Evolutionary conservation across 2,888 invertebrate genomes (phyloP).

Genomic region (Sminthurides aquaticus): DNA sequence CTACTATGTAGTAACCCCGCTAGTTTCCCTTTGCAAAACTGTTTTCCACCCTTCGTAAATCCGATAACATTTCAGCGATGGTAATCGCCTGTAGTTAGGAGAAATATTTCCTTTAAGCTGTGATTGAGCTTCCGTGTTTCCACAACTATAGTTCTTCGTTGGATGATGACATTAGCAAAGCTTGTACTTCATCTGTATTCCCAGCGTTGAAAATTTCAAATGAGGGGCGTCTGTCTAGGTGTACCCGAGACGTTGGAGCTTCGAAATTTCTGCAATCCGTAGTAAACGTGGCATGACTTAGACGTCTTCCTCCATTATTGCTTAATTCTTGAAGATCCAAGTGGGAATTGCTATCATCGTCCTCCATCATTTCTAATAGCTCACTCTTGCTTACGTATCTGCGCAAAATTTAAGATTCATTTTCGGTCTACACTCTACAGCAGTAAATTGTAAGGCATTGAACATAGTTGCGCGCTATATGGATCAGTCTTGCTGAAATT

Average conservation of each 20-base stretch:
- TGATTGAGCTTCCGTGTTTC: too few species aligned
- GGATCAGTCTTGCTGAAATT: too few species aligned
- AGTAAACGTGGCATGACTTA: background rate
- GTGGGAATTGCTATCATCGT: conserved; percentile 1
- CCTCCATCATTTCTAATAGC: conserved; percentile 8
- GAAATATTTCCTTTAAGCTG: too few species aligned
- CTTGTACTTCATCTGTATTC: conserved; percentile 31
- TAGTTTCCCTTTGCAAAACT: too few species aligned
- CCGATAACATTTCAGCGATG: too few species aligned
- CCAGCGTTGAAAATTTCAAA: conserved; percentile 7
- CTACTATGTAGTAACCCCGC: too few species aligned
- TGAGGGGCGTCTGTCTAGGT: too few species aligned
- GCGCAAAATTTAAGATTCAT: background rate
- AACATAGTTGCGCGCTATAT: too few species aligned
- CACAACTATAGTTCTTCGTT: conserved; percentile 36
- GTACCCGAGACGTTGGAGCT: background rate
- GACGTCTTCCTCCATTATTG: background rate
- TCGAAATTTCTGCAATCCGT: background rate
- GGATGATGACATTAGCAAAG: conserved; percentile 33
- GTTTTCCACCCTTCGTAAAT: too few species aligned
- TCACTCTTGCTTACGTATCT: conserved; percentile 15
- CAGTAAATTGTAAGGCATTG: too few species aligned
- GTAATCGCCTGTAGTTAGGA: too few species aligned
- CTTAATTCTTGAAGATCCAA: background rate
- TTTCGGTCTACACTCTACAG: too few species aligned